Evolutionary conservation across 2,888 invertebrate species (phyloP).

Genomic region (Clanis bilineata): DNA sequence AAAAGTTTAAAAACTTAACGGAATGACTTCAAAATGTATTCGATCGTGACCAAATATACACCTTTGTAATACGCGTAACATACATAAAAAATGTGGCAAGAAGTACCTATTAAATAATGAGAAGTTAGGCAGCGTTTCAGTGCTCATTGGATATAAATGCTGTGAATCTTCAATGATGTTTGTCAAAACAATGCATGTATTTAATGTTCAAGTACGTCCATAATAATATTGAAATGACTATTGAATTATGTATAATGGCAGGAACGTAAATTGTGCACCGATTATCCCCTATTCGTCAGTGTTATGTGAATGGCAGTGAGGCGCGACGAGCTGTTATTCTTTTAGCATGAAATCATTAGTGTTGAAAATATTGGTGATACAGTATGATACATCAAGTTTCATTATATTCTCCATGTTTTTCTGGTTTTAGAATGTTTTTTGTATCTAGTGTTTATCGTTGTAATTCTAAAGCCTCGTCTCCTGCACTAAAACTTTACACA

Average conservation of each 20-base stretch:
- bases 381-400: background rate
- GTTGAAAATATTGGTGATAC: constrained; percentile 48
- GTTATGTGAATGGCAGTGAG: constrained; percentile 39
- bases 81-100: no score
- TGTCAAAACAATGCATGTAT: background rate
- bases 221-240: constrained; percentile 4
- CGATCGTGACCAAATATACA: no score
- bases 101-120: no score
- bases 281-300: constrained; percentile 5
- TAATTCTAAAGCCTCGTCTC: no score
- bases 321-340: constrained; percentile 42
- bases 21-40: no score
- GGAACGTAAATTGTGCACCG: background rate
- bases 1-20: no score
- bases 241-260: constrained; percentile 12
- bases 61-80: no score
- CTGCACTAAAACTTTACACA: no score
- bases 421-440: background rate
- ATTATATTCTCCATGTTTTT: background rate
- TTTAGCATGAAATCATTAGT: constrained; percentile 68
- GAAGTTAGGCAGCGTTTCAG: no score
- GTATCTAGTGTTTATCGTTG: no score
- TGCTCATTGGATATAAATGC: no score
- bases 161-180: background rate
- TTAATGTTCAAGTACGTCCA: background rate